Base-by-base conservation (phyloP, 2,797 vertebrate species). In the Nyctalus aviator region DNA sequence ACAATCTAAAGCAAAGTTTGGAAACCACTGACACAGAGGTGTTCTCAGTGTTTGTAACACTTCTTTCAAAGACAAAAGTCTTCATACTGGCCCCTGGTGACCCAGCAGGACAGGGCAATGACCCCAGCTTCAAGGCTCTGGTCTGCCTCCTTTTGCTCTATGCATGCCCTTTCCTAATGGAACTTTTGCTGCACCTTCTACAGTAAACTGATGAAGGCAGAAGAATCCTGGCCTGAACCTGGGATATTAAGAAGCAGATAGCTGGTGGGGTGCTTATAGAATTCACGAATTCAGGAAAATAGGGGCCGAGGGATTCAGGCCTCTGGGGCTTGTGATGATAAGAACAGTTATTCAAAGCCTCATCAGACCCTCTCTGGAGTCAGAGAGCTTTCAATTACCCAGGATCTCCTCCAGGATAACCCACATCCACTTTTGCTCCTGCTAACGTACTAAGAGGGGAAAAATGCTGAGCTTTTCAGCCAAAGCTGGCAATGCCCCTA, bases 391-490 rank as follows among this genome's bases (percentile, higher is more conserved):
- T 87, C 32, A 81, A 8, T 48, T 79, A 81, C 20, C 55, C 35
- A 59, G 55, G 55, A 41, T 62, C 17, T 20, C 18, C 21, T 83
- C 37, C 48, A 69, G 37, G 11, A 35, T 35, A 32, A 50, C 73
- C 44, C 20, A 78, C 5, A 48, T 11, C 25, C 18, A 32, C 68
- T 73, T 44, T 72, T 84, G 18, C 11, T 48, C 17, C 18, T 57
- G 8, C 37, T 78, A 48, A 41, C 55, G 6, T 14, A 6, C 12
- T 30, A n/a, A 13, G 4, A 13, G 44, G 48, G 27, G 37, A 27
- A 94, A 92, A 71, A 27, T 41, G 66, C 15, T 48, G 44, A 86
- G 35, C 20, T 76, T 81, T 93, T 68, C 53, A 84, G 71, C 5
- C 2, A 62, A 73, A 69, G 17, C 44, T 79, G 20, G 64, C 23